phyloP scores from a whole-genome alignment of 2,888 invertebrate genomes.

The Sminthurides aquaticus region DNA sequence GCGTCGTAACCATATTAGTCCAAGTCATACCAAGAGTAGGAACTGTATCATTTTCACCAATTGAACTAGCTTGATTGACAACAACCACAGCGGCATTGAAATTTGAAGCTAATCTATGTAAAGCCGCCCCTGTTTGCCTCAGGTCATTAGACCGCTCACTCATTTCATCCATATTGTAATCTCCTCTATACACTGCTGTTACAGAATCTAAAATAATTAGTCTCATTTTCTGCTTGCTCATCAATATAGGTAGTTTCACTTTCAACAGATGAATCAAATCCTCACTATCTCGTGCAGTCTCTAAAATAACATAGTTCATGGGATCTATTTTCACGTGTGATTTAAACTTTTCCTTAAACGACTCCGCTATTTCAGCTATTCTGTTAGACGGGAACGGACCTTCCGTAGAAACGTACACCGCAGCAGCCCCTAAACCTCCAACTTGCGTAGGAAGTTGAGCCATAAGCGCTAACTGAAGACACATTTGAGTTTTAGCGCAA shows the following conservation, averaged over 20 bases:
- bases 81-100: conserved; percentile 58
- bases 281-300: conserved; percentile 58
- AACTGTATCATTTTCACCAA: conserved; percentile 42
- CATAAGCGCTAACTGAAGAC: conserved; percentile 61
- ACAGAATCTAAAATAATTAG: conserved; percentile 67
- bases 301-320: conserved; percentile 57
- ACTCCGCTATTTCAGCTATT: conserved; percentile 46
- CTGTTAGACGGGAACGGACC: conserved; percentile 65
- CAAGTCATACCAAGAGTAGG: conserved; percentile 61
- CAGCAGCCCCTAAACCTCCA: conserved; percentile 54
- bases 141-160: conserved; percentile 54
- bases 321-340: conserved; percentile 19
- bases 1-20: conserved; percentile 58
- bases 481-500: conserved; percentile 73
- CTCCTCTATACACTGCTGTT: conserved; percentile 60
- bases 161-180: conserved; percentile 52
- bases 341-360: conserved; percentile 26
- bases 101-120: conserved; percentile 54
- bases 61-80: conserved; percentile 59
- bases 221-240: conserved; percentile 53
- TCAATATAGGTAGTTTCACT: conserved; percentile 49
- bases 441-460: conserved; percentile 54
- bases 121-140: conserved; percentile 52
- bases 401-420: conserved; percentile 70
- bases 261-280: conserved; percentile 54